These are phyloP conservation scores for Labeo calbasu DNA, from an alignment of 2,797 vertebrate species.

Conservation along the genomic window DNA sequence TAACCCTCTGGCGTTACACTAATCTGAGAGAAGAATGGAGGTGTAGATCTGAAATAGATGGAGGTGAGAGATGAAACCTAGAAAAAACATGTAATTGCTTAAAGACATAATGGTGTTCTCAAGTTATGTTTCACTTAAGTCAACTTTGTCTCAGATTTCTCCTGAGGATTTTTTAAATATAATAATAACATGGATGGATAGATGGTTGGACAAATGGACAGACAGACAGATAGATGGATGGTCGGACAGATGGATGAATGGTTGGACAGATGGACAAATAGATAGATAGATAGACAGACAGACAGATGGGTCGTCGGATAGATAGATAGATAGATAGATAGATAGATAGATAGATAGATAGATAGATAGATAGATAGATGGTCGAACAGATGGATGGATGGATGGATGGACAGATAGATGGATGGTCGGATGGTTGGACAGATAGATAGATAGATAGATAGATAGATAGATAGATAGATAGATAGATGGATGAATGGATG, in stretches of 20 bases:
- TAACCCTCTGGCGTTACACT: slow-evolving; percentile 3
- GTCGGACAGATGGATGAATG: no score
- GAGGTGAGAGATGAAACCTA: slow-evolving; percentile 2
- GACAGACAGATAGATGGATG: no score
- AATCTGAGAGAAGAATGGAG: slow-evolving; percentile 12
- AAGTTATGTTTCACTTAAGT: neutral
- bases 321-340: neutral
- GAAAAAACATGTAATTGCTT: neutral
- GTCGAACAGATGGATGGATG: no score
- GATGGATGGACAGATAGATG: no score
- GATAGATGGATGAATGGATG: no score
- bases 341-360: no score
- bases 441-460: neutral
- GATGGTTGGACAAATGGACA: no score
- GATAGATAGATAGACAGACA: neutral
- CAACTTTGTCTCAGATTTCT: neutral
- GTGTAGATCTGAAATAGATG: neutral
- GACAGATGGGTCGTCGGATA: neutral
- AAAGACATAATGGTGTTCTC: neutral
- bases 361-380: no score
- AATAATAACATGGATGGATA: neutral
- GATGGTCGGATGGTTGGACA: neutral
- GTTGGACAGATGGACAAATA: neutral
- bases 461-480: no score
- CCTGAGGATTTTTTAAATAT: neutral